Evolutionary conservation across 1,140 invertebrate species (phyloP).

Genomic region (Melipona quadrifasciata): DNA sequence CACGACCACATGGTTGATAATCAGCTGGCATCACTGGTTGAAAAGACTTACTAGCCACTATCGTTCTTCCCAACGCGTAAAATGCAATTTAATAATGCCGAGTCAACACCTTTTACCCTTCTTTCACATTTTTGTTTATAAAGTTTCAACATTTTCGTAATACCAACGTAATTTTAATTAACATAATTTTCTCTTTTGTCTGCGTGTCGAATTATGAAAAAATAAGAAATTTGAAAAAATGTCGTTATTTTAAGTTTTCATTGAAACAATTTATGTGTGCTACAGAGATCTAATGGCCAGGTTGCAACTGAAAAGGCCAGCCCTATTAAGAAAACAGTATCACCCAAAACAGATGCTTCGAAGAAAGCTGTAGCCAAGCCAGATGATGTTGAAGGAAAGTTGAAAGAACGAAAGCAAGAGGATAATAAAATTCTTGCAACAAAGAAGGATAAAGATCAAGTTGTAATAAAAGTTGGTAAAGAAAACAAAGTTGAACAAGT

Average conservation of each 20-base stretch:
- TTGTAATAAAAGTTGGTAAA: constrained; percentile 77
- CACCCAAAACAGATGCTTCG: constrained; percentile 75
- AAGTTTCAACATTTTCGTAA: neutral
- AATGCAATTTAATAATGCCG: neutral
- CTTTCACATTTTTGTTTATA: neutral
- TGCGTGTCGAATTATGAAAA: neutral
- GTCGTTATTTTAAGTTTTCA: neutral
- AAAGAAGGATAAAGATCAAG: constrained; percentile 79
- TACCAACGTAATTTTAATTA: neutral
- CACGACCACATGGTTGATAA: constrained; percentile 61
- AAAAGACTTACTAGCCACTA: constrained; percentile 24
- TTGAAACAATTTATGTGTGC: constrained; percentile 41
- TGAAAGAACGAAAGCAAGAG: constrained; percentile 81
- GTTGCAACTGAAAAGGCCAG: constrained; percentile 79
- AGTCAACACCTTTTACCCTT: neutral
- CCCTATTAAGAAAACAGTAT: constrained; percentile 80
- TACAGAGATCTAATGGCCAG: constrained; percentile 82
- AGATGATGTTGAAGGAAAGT: constrained; percentile 77
- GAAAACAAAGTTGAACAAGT: constrained; percentile 81
- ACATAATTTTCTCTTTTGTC: neutral
- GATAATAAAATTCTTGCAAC: constrained; percentile 72
- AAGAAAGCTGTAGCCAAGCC: constrained; percentile 76
- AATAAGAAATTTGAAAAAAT: neutral
- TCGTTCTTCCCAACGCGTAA: neutral
- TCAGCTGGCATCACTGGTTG: constrained; percentile 61